phyloP scores from a whole-genome alignment of 2,888 invertebrate genomes.

The Ophioninae sp. region DNA sequence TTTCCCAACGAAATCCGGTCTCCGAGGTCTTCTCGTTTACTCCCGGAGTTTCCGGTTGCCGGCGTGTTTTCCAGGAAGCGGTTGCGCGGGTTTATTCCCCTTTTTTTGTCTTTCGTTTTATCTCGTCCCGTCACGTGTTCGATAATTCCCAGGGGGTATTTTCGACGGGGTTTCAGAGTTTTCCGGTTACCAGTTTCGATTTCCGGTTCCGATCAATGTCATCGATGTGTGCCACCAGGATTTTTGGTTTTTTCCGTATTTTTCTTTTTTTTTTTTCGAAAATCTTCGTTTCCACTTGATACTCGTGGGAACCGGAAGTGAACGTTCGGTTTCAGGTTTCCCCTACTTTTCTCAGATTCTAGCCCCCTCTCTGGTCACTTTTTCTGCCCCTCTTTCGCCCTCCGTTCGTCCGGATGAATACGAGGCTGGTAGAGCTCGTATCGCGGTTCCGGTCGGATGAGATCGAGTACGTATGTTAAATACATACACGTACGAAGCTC shows the following conservation, averaged over 20 bases:
- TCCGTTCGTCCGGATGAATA: conserved; percentile 28
- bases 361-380: not conserved
- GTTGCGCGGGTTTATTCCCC: not conserved
- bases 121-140: conserved; percentile 18
- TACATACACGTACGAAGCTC: not conserved
- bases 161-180: conserved; percentile 14
- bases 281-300: conserved; percentile 22
- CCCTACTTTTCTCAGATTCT: conserved; percentile 1
- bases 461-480: conserved; percentile 52
- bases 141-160: conserved; percentile 19
- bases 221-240: not conserved
- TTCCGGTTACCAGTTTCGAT: not conserved
- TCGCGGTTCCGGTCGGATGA: conserved; percentile 63
- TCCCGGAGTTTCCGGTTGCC: conserved; percentile 5
- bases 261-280: not conserved
- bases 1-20: conserved; percentile 9
- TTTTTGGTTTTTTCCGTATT: not conserved
- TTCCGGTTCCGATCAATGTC: not conserved
- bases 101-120: conserved; percentile 5
- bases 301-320: conserved; percentile 49
- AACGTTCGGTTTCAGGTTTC: conserved; percentile 34
- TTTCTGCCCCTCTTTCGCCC: conserved; percentile 4
- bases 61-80: conserved; percentile 2
- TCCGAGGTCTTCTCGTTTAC: not conserved
- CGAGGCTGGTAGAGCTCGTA: conserved; percentile 44